A percentile compares a stretch with the other conserved stretches of the same genome.
Evolutionary conservation across 2,113 vertebrate genomes (phyloP).

Genomic region (Daboia siamensis): DNA sequence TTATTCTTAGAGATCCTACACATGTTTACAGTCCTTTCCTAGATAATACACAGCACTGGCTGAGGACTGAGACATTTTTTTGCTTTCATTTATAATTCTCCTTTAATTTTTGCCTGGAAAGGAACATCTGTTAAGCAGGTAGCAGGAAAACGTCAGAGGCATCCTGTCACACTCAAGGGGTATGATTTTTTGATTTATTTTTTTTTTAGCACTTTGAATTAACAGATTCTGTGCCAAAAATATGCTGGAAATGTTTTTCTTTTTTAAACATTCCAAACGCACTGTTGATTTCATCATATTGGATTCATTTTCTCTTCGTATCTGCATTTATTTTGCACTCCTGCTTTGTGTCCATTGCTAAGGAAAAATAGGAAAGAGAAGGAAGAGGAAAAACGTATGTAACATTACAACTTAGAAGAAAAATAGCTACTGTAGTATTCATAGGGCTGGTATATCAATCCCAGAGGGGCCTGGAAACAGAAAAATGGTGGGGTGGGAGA

Average conservation of each 20-base stretch:
- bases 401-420: conserved; percentile 34
- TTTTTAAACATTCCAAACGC: conserved; percentile 6
- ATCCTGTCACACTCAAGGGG: conserved; percentile 19
- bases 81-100: neutral
- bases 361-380: conserved; percentile 25
- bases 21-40: neutral
- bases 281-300: conserved; percentile 33
- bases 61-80: neutral
- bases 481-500: conserved; percentile 1
- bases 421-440: conserved; percentile 32
- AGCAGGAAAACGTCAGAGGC: neutral
- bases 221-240: neutral
- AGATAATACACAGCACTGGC: neutral
- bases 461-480: conserved; percentile 32
- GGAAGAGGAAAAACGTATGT: conserved; percentile 12
- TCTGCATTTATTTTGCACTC: conserved; percentile 37
- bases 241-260: conserved; percentile 33
- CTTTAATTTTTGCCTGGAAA: conserved; percentile 1
- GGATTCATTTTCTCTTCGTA: conserved; percentile 58
- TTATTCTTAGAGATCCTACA: neutral
- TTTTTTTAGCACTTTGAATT: conserved; percentile 18
- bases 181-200: neutral
- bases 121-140: neutral
- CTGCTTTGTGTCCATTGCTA: conserved; percentile 9
- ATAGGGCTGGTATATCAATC: conserved; percentile 5